Base-by-base conservation (phyloP, 2,888 invertebrate species). In the Mechanitis messenoides region DNA sequence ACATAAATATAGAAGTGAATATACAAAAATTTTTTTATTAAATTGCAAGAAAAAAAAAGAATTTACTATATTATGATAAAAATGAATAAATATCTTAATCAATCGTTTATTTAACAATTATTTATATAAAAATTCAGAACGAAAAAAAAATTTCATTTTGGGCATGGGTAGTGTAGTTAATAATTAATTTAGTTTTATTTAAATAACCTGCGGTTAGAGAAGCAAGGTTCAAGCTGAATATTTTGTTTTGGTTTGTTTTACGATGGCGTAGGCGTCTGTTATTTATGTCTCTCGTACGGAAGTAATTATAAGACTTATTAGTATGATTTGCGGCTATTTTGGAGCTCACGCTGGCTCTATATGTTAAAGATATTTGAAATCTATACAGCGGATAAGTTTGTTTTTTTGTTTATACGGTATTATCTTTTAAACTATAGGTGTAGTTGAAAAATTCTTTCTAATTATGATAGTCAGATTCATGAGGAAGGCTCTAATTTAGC, bases 211-310 rank as follows among this genome's bases (percentile, higher is more conserved):
- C 28, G 31, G 50, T 6, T 50, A 50, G 31, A 28, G 20, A 20
- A 20, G 31, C 50, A 31, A 31, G 31, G 28, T 50, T 31, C 31
- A 31, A 50, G 50, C 31, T 50, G 9, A 46, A 57, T 11, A 55
- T 59, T 61, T 60, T 56, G 60, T 62, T 57, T 65, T 59, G 56
- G 62, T 62, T 56, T 59, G 59, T 64, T 67, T 67, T 60, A 62
- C 60, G 53, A 56, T 31, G 53, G 56, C 50, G 46, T 46, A 45
- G 59, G 59, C 58, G 56, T 53, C 33, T 55, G 60, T 60, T 65
- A 63, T 69, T 68, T 69, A 66, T 62, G 63, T 58, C 62, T 60
- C 38, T 50, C 57, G 59, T 56, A 62, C 63, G 69, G 68, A 68
- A 66, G 68, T 65, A 65, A 64, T 66, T 66, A 64, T 54, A 45